Percentiles rank a stretch among this genome's conserved stretches.
Conservation (phyloP, 1,140 invertebrate species). For the Euwallacea fornicatus region DNA sequence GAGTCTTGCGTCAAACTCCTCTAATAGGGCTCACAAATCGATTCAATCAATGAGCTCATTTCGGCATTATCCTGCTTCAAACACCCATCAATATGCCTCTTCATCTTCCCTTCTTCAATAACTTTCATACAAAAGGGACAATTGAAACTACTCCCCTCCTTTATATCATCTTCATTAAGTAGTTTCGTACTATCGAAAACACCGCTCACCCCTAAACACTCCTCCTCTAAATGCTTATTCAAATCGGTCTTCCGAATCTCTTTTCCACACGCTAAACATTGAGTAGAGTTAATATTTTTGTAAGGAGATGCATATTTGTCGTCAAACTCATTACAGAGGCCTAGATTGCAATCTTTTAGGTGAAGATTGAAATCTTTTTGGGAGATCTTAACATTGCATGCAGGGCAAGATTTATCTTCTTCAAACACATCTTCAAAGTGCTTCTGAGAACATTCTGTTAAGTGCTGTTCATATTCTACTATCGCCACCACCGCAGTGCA, state of each 20-base stretch:
- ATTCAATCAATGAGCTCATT: background rate
- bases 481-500: conserved; percentile 48
- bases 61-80: conserved; percentile 25
- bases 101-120: conserved; percentile 43
- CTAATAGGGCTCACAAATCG: background rate
- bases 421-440: conserved; percentile 28
- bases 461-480: conserved; percentile 52
- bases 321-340: conserved; percentile 24
- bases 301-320: conserved; percentile 54
- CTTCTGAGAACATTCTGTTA: conserved; percentile 52
- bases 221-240: conserved; percentile 67
- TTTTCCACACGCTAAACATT: conserved; percentile 66
- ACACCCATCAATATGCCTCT: conserved; percentile 44
- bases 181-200: conserved; percentile 41
- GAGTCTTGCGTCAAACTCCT: too few species aligned
- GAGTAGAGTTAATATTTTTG: conserved; percentile 57
- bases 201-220: conserved; percentile 53
- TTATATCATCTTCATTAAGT: conserved; percentile 27
- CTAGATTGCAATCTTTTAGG: too few species aligned
- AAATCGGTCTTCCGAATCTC: conserved; percentile 56
- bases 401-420: conserved; percentile 49
- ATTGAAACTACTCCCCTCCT: conserved; percentile 38
- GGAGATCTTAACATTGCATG: too few species aligned
- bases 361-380: too few species aligned
- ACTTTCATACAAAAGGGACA: conserved; percentile 47